These are phyloP conservation scores for Gallinago media DNA, from an alignment of 2,113 vertebrate species.

Conservation along the genomic window DNA sequence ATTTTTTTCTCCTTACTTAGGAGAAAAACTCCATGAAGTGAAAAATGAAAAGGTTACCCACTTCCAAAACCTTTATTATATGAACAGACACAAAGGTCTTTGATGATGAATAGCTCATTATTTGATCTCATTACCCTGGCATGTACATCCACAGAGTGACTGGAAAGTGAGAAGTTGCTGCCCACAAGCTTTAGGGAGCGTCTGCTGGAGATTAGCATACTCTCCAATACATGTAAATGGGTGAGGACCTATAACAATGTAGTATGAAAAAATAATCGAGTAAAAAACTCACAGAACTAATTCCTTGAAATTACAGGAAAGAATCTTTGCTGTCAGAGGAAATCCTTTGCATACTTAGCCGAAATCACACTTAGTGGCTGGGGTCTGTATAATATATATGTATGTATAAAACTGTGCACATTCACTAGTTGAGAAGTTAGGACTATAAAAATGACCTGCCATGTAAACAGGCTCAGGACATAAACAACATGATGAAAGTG, in stretches of 20 bases:
- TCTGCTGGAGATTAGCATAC: not conserved
- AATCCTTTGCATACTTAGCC: not conserved
- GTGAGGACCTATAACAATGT: not conserved
- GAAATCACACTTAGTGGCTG: not conserved
- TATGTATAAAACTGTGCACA: not conserved
- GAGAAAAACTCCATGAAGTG: not conserved
- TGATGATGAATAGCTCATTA: constrained; percentile 34
- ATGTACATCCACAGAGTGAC: not conserved
- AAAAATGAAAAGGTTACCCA: constrained; percentile 45
- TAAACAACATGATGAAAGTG: not conserved
- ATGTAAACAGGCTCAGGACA: not conserved
- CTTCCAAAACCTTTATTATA: constrained; percentile 23
- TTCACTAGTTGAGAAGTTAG: not conserved
- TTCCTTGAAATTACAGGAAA: not conserved
- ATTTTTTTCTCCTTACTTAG: not conserved
- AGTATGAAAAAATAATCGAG: not conserved
- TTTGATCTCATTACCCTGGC: constrained; percentile 20
- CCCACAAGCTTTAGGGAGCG: not conserved
- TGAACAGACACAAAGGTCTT: constrained; percentile 21
- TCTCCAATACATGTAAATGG: not conserved
- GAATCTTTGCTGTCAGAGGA: not conserved
- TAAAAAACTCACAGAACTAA: not conserved
- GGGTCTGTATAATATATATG: accelerated
- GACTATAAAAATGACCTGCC: not conserved
- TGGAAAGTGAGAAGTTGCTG: not conserved